phyloP scores from a whole-genome alignment of 2,113 vertebrate species.

The Sturnira hondurensis region DNA sequence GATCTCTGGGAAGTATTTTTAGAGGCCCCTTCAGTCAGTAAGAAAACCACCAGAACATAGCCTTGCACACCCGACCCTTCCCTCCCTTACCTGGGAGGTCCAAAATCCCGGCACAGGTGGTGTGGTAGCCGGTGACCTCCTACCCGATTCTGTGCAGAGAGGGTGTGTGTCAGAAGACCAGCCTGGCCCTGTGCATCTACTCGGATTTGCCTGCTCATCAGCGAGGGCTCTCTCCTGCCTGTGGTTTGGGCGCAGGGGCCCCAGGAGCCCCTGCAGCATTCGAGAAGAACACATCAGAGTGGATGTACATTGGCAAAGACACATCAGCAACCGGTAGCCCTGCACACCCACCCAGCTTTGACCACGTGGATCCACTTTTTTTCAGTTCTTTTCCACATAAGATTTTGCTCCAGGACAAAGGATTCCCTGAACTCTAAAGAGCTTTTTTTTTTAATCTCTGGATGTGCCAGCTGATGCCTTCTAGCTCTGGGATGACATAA shows the following conservation, averaged over 20 bases:
- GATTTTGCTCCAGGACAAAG: background rate
- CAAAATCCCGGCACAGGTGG: background rate
- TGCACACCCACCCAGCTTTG: background rate
- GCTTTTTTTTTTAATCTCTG: background rate
- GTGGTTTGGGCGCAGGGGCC: too few species aligned
- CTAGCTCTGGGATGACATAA: background rate
- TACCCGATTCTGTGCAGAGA: background rate
- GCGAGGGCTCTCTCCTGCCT: accelerated
- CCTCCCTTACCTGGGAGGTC: background rate
- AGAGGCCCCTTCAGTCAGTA: background rate
- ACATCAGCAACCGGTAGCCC: background rate
- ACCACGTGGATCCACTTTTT: background rate
- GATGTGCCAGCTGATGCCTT: background rate
- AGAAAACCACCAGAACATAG: background rate
- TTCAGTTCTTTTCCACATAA: background rate
- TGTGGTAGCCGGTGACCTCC: background rate
- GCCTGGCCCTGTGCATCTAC: accelerated
- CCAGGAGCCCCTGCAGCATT: background rate
- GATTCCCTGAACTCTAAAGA: background rate
- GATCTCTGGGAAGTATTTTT: background rate
- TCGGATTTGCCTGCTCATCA: background rate
- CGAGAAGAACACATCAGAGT: accelerated
- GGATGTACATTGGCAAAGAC: accelerated
- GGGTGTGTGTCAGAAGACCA: background rate
- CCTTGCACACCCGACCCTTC: accelerated